Evolutionary conservation across 2,113 vertebrate genomes (phyloP).

Genomic region (Clarias gariepinus): DNA sequence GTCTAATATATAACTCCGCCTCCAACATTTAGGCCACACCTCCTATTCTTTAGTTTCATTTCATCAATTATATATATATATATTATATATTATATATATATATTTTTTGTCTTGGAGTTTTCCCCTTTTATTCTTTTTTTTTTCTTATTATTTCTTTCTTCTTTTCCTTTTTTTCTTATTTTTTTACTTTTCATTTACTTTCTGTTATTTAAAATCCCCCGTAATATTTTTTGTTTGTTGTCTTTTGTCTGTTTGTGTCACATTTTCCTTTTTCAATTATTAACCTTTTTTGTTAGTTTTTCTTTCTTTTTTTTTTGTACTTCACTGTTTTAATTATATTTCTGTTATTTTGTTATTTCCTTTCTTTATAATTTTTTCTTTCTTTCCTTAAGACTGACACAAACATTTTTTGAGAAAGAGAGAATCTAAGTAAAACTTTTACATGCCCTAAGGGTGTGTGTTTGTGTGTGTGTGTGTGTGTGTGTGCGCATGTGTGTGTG

Average conservation of each 20-base stretch:
- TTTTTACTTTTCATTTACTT: neutral
- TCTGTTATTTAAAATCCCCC: neutral
- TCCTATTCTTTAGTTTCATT: neutral
- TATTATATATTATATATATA: too few relatives aligned
- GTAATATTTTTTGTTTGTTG: neutral
- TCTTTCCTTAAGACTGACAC: neutral
- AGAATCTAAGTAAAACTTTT: neutral
- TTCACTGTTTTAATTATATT: neutral
- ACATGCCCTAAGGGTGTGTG: neutral
- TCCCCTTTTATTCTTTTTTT: neutral
- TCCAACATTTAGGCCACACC: neutral
- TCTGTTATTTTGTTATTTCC: neutral
- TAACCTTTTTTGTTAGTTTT: neutral
- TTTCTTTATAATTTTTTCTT: neutral
- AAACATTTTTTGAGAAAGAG: too few relatives aligned
- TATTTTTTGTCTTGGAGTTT: neutral
- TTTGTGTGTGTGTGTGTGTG: conserved; percentile 16
- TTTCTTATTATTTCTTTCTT: neutral
- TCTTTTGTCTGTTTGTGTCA: neutral
- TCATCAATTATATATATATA: too few relatives aligned
- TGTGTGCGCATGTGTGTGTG: conserved; percentile 19
- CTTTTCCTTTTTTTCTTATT: neutral
- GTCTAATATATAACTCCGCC: neutral
- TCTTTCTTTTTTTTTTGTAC: neutral
- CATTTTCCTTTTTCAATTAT: neutral